Conservation (phyloP, 2,888 invertebrate genomes). For the Schizotus pectinicornis region DNA sequence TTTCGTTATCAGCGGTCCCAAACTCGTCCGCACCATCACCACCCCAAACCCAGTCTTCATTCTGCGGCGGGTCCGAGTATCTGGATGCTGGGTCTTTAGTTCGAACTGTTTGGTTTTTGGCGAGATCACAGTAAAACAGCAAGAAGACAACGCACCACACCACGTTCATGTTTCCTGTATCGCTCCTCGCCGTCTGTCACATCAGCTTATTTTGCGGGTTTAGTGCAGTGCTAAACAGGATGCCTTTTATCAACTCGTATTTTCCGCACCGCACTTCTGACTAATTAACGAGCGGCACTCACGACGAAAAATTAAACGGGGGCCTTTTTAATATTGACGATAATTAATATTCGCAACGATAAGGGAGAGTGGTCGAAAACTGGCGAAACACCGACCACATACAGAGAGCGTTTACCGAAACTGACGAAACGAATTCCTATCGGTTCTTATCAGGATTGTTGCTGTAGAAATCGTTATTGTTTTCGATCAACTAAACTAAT, state of each 20-base stretch:
- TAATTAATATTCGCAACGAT: neutral
- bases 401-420: too few species aligned
- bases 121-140: neutral
- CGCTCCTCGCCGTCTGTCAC: constrained; percentile 3
- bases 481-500: too few species aligned
- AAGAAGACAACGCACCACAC: constrained; percentile 3
- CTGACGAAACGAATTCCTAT: too few species aligned
- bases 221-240: constrained; percentile 22
- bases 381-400: too few species aligned
- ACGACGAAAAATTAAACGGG: neutral
- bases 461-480: too few species aligned
- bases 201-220: constrained; percentile 8
- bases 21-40: too few species aligned
- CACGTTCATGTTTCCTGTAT: constrained; percentile 15
- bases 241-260: constrained; percentile 21
- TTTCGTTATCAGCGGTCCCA: too few species aligned
- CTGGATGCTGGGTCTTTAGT: neutral
- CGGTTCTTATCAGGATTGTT: too few species aligned
- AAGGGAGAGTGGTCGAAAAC: too few species aligned
- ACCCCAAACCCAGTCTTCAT: too few species aligned
- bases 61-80: too few species aligned
- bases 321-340: neutral
- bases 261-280: constrained; percentile 17
- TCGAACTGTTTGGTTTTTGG: neutral
- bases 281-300: constrained; percentile 2